These are phyloP conservation scores for Caranx ignobilis DNA, from an alignment of 2,113 vertebrate species.

Conservation along the genomic window DNA sequence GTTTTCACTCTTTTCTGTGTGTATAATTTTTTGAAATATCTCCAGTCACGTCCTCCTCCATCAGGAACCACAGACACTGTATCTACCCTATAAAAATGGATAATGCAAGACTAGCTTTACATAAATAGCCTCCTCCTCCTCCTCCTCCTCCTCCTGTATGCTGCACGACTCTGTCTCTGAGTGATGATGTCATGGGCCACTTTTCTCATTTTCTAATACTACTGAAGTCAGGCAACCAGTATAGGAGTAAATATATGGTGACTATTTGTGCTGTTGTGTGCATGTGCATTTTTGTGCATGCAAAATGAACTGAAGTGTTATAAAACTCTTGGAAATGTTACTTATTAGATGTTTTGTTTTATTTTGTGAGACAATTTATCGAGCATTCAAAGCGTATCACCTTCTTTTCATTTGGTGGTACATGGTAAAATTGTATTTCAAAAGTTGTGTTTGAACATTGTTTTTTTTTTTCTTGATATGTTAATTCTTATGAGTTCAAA, in stretches of 20 bases:
- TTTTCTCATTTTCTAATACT: conserved; percentile 82
- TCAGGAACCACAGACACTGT: not conserved
- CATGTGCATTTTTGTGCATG: conserved; percentile 73
- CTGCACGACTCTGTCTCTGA: conserved; percentile 48
- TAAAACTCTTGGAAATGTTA: conserved; percentile 65
- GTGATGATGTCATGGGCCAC: conserved; percentile 28
- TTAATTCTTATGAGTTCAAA: conserved; percentile 50
- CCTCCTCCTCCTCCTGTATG: conserved; percentile 28
- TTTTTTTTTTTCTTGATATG: conserved; percentile 42
- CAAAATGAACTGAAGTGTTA: conserved; percentile 71
- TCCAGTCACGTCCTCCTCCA: conserved; percentile 4
- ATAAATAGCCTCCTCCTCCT: conserved; percentile 11
- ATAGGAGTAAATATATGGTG: conserved; percentile 75
- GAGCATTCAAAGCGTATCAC: conserved; percentile 59
- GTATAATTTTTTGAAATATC: conserved; percentile 24
- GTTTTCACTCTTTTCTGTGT: conserved; percentile 15
- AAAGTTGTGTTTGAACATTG: conserved; percentile 58
- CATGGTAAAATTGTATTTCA: conserved; percentile 55
- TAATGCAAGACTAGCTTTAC: conserved; percentile 11
- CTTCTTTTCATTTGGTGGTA: conserved; percentile 59
- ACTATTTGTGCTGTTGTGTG: conserved; percentile 72
- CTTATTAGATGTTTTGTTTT: conserved; percentile 72
- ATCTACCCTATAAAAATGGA: not conserved
- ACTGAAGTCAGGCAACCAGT: conserved; percentile 85
- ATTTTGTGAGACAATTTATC: conserved; percentile 70